A percentile compares a stretch with the other conserved stretches of the same genome.
Conservation (phyloP, 1,140 invertebrate species). For the Drosophila seguyi region DNA sequence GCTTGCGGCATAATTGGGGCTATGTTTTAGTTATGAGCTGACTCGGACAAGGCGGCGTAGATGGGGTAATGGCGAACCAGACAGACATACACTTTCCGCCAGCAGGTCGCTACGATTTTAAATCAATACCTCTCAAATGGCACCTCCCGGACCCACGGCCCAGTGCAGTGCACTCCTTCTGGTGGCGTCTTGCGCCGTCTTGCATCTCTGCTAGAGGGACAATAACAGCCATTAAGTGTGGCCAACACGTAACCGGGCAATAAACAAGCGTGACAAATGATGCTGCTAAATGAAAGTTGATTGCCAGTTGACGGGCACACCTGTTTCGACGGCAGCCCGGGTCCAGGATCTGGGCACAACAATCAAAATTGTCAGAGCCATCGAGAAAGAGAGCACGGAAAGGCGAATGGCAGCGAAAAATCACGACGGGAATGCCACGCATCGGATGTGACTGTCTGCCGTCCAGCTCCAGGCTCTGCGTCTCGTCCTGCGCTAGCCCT, state of each 20-base stretch:
- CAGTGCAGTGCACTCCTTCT: conserved; percentile 20
- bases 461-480: conserved; percentile 10
- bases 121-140: conserved; percentile 42
- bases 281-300: conserved; percentile 83
- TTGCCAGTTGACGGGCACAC: conserved; percentile 81
- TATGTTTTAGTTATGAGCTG: conserved; percentile 61
- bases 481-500: conserved; percentile 33
- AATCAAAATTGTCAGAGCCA: conserved; percentile 69
- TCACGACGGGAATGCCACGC: conserved; percentile 60
- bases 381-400: conserved; percentile 38
- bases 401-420: conserved; percentile 35
- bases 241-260: conserved; percentile 80
- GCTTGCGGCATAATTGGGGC: conserved; percentile 53
- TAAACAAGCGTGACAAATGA: conserved; percentile 83
- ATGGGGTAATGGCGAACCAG: not conserved
- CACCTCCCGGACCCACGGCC: conserved; percentile 7
- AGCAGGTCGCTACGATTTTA: conserved; percentile 7
- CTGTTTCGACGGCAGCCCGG: conserved; percentile 51
- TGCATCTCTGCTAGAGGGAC: conserved; percentile 36
- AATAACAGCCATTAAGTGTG: conserved; percentile 80
- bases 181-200: conserved; percentile 3
- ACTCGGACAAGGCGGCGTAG: not conserved
- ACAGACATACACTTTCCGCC: not conserved
- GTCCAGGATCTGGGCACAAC: conserved; percentile 36
- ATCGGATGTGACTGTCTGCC: conserved; percentile 66